These are phyloP conservation scores for Altica lythri DNA, from an alignment of 2,888 invertebrate species.

Conservation along the genomic window DNA sequence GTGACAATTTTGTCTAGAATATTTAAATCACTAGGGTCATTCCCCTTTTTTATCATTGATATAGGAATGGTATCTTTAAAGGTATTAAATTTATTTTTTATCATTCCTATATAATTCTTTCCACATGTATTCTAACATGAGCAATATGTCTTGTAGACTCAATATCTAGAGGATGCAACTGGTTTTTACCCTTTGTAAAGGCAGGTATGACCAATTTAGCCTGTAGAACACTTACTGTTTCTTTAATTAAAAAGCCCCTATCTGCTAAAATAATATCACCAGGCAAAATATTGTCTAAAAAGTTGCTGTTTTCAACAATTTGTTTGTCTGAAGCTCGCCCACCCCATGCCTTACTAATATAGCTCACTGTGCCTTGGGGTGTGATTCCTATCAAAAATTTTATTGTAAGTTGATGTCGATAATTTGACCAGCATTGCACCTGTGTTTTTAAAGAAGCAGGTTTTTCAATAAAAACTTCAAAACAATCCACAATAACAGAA, in stretches of 20 bases:
- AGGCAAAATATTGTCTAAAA: constrained; percentile 21
- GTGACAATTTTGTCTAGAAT: constrained; percentile 27
- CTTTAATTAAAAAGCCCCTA: constrained; percentile 33
- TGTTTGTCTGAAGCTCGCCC: constrained; percentile 31
- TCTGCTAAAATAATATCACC: constrained; percentile 34
- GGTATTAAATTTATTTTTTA: not conserved
- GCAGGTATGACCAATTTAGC: constrained; percentile 31
- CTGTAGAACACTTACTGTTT: constrained; percentile 23
- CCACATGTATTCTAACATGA: constrained; percentile 36
- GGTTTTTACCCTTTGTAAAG: constrained; percentile 35
- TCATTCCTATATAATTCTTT: constrained; percentile 26
- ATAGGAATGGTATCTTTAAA: not conserved
- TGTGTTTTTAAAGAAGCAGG: constrained; percentile 24
- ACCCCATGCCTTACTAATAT: constrained; percentile 33
- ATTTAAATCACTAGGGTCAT: not conserved
- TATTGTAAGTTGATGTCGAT: constrained; percentile 22
- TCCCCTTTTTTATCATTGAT: not conserved
- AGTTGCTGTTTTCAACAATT: constrained; percentile 17
- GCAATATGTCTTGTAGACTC: constrained; percentile 34
- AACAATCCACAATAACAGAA: constrained; percentile 26
- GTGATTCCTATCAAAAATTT: constrained; percentile 32
- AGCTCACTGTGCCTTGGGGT: constrained; percentile 28
- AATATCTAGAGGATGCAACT: constrained; percentile 32
- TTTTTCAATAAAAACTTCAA: constrained; percentile 19
- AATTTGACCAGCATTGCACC: constrained; percentile 26